Percentiles rank a stretch among this genome's conserved stretches.
phyloP scores from a whole-genome alignment of 2,113 vertebrate species.

The Stomatorhinus ivindoensis region DNA sequence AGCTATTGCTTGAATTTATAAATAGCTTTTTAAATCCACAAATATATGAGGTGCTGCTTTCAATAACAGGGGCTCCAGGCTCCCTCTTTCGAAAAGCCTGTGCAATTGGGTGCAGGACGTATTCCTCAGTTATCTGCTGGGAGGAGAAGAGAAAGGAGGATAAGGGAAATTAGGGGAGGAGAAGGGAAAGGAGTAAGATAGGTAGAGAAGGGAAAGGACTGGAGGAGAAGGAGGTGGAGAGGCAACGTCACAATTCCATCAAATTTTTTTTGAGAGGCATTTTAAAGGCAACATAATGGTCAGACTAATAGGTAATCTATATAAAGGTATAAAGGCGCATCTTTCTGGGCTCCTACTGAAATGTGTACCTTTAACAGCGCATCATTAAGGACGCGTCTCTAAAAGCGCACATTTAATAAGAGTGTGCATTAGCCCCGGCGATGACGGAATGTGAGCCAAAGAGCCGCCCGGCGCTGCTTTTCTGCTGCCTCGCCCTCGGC shows the following conservation, averaged over 20 bases:
- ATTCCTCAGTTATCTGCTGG: neutral
- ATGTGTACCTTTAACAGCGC: neutral
- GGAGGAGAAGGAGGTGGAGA: neutral
- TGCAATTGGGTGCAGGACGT: neutral
- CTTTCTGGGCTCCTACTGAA: neutral
- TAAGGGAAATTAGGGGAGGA: neutral
- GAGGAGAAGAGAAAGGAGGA: neutral
- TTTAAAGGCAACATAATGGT: neutral
- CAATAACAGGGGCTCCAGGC: neutral
- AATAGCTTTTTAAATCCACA: neutral
- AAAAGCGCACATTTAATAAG: neutral
- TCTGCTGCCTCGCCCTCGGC: conserved; percentile 64
- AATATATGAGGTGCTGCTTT: neutral
- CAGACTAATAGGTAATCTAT: too few relatives aligned
- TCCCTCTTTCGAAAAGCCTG: neutral
- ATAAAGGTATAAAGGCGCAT: neutral
- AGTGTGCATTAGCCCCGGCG: neutral
- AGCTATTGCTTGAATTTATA: neutral
- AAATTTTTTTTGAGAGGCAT: neutral
- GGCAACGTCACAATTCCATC: neutral
- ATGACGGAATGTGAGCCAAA: conserved; percentile 21
- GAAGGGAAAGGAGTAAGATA: neutral
- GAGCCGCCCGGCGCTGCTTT: conserved; percentile 68
- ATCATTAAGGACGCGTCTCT: neutral
- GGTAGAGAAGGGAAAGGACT: neutral